Percentiles rank a stretch among this genome's conserved stretches.
These are phyloP conservation scores for Glyptemys insculpta DNA, from an alignment of 2,797 vertebrate species.

Conservation along the genomic window DNA sequence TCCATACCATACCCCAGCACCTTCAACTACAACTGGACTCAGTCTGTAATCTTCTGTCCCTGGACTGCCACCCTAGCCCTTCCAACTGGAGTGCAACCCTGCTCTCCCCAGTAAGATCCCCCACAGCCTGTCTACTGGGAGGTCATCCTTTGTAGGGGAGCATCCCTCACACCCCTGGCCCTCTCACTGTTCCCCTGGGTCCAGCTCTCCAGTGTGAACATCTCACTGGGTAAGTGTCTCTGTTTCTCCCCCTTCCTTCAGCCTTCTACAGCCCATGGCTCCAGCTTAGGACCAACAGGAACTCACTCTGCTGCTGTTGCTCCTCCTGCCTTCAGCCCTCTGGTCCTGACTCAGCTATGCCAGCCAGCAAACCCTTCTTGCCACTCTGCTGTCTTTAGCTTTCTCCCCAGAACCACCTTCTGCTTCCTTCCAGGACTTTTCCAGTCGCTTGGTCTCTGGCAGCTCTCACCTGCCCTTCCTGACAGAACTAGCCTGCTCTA, in stretches of 20 bases:
- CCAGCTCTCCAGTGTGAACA: neutral
- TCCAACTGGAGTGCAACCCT: neutral
- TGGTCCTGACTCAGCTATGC: neutral
- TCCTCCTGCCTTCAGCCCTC: neutral
- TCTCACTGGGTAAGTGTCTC: neutral
- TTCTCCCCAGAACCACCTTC: neutral
- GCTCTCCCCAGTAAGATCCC: neutral
- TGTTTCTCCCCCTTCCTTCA: neutral
- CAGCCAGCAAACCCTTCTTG: neutral
- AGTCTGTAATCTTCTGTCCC: neutral
- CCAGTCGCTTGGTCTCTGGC: neutral
- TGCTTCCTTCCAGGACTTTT: neutral
- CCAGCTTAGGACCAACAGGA: neutral
- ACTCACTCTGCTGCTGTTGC: neutral
- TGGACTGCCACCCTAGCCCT: neutral
- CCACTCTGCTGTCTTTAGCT: neutral
- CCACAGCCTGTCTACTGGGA: neutral
- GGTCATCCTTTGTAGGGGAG: neutral
- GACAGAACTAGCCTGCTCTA: neutral
- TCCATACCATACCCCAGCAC: neutral
- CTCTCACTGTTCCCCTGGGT: neutral
- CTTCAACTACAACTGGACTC: neutral
- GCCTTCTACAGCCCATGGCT: neutral
- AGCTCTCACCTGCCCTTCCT: neutral
- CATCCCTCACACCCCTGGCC: neutral